These are phyloP conservation scores for Chironex yamaguchii DNA, from an alignment of 30 jellyfish, hydroid and myxozoan genomes.

Conservation along the genomic window DNA sequence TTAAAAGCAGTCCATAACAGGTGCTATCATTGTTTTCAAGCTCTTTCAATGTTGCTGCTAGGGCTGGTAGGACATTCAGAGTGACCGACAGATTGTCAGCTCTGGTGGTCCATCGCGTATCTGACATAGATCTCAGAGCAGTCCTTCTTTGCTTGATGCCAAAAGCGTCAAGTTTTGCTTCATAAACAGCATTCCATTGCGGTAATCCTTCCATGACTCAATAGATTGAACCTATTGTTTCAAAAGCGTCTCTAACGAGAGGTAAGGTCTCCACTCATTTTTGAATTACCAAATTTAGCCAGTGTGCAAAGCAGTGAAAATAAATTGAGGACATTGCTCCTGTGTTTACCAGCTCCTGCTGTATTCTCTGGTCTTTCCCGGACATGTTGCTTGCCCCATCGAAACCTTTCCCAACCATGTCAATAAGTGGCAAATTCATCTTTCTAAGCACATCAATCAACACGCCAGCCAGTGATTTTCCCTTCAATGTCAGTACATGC, in stretches of 20 bases:
- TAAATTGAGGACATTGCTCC: conserved; percentile 34
- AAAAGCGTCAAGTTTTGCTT: conserved; percentile 4
- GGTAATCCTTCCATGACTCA: conserved; percentile 51
- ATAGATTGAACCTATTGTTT: conserved; percentile 32
- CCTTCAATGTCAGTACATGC: background rate
- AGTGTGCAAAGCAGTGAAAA: conserved; percentile 40
- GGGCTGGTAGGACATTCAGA: conserved; percentile 20
- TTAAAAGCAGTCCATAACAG: conserved; percentile 15
- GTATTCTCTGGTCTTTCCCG: conserved; percentile 35
- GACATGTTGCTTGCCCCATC: background rate
- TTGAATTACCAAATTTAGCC: conserved; percentile 26
- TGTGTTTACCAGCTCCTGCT: conserved; percentile 30
- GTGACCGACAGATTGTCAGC: conserved; percentile 42
- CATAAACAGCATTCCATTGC: conserved; percentile 34
- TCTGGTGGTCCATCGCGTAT: conserved; percentile 62
- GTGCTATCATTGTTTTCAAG: conserved; percentile 1
- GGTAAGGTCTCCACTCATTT: conserved; percentile 18
- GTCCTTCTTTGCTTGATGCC: conserved; percentile 26
- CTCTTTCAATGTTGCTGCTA: conserved; percentile 40
- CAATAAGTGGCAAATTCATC: background rate
- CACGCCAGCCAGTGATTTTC: background rate
- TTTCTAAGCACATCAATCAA: background rate
- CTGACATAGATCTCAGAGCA: conserved; percentile 58
- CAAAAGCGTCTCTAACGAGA: conserved; percentile 31
- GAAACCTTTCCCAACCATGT: background rate